phyloP scores from a whole-genome alignment of 2,888 invertebrate species.

The Pyrochroa serraticornis region DNA sequence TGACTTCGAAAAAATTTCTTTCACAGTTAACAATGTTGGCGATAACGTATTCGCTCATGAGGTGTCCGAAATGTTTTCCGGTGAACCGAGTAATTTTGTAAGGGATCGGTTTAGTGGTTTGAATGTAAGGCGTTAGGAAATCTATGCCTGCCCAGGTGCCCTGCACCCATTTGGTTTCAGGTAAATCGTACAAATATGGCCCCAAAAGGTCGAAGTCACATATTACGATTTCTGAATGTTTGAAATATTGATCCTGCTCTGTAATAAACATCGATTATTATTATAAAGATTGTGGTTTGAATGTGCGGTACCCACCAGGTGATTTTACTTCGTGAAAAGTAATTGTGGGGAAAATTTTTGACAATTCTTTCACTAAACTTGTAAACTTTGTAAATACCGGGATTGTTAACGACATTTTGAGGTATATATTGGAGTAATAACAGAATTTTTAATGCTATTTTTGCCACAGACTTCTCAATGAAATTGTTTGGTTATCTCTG shows the following conservation, averaged over 20 bases:
- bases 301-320: conserved; percentile 11
- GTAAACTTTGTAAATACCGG: conserved; percentile 14
- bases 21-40: conserved; percentile 60
- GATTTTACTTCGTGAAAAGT: conserved; percentile 17
- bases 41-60: conserved; percentile 62
- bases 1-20: conserved; percentile 53
- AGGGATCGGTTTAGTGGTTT: conserved; percentile 39
- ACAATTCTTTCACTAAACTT: conserved; percentile 19
- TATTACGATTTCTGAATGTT: conserved; percentile 54
- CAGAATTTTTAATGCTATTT: no score
- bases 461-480: no score
- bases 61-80: conserved; percentile 56
- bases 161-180: conserved; percentile 58
- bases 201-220: conserved; percentile 56
- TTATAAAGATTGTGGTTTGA: no score
- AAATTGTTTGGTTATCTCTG: no score
- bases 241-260: conserved; percentile 36
- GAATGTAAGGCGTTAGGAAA: conserved; percentile 42
- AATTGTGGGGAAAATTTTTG: conserved; percentile 11
- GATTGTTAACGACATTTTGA: conserved; percentile 1
- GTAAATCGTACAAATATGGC: conserved; percentile 52
- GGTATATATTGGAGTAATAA: no score
- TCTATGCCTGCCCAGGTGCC: conserved; percentile 61
- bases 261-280: neutral
- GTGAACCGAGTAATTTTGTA: conserved; percentile 55